Evolutionary conservation across 2,888 invertebrate species (phyloP).

Genomic region (Strigamia crassipes): DNA sequence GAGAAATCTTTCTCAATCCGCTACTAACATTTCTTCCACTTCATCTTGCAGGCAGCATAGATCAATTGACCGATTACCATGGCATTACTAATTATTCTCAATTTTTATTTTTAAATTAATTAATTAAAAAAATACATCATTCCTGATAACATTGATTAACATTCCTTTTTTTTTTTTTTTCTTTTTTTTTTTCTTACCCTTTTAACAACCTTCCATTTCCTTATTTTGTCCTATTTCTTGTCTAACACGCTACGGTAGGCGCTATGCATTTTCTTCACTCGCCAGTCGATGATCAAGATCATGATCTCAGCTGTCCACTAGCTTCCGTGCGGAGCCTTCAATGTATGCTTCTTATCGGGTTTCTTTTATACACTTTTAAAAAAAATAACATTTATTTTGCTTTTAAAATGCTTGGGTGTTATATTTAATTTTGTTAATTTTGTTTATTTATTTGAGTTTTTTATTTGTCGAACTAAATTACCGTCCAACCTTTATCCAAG

Average conservation of each 20-base stretch:
- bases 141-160: not conserved
- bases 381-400: not conserved
- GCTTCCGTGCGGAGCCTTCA: not conserved
- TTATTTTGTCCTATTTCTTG: not conserved
- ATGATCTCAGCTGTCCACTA: not conserved
- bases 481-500: too few relatives aligned
- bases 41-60: conserved; percentile 36
- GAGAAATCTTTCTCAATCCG: conserved; percentile 24
- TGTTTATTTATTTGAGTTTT: not conserved
- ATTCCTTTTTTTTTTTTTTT: conserved; percentile 43
- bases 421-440: not conserved
- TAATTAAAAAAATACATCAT: not conserved
- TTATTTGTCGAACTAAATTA: not conserved
- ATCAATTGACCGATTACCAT: not conserved
- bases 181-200: not conserved
- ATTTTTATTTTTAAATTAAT: not conserved
- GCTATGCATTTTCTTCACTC: conserved; percentile 14
- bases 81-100: conserved; percentile 44
- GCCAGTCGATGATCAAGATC: not conserved
- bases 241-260: not conserved
- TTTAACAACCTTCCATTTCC: not conserved
- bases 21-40: not conserved
- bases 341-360: not conserved
- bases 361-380: not conserved
- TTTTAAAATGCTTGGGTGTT: conserved; percentile 2